Percentiles rank a stretch among this genome's conserved stretches.
Conservation (phyloP, 2,113 vertebrate species). For the Scophthalmus maximus region DNA sequence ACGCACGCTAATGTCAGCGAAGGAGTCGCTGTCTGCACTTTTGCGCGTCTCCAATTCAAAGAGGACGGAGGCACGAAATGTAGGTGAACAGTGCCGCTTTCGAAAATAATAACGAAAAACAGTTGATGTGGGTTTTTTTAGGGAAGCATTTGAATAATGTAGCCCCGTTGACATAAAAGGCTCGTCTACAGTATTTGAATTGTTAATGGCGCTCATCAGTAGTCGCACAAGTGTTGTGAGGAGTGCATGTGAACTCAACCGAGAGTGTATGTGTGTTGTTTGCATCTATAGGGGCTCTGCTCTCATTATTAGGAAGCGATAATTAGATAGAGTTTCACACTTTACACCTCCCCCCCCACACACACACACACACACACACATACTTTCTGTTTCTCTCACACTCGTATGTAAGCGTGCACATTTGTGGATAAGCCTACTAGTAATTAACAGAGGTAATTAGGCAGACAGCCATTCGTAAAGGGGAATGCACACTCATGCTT, state of each 20-base stretch:
- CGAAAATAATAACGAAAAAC: too few relatives aligned
- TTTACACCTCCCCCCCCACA: too few relatives aligned
- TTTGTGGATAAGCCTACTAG: slow-evolving; percentile 63
- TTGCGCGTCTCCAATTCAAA: slow-evolving; percentile 9
- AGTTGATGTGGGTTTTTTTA: too few relatives aligned
- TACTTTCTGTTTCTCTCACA: slow-evolving; percentile 32
- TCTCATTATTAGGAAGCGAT: slow-evolving; percentile 63
- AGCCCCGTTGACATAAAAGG: too few relatives aligned
- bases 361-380: slow-evolving; percentile 18
- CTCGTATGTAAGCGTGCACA: slow-evolving; percentile 10
- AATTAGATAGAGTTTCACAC: slow-evolving; percentile 66
- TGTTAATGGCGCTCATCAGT: neutral
- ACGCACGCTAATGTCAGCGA: slow-evolving; percentile 15
- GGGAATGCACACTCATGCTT: slow-evolving; percentile 63
- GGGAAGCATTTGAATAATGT: too few relatives aligned
- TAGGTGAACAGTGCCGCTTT: too few relatives aligned
- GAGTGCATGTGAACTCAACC: neutral
- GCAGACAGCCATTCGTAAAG: slow-evolving; percentile 73
- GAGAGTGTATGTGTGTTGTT: slow-evolving; percentile 15
- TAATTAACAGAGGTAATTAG: slow-evolving; percentile 83
- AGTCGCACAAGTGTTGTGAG: neutral
- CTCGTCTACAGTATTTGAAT: neutral
- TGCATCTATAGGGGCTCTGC: slow-evolving; percentile 52
- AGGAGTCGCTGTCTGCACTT: slow-evolving; percentile 1
- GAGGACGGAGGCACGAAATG: too few relatives aligned